These are phyloP conservation scores for Lutraria lutraria DNA, from an alignment of 2,888 invertebrate species.

Conservation along the genomic window DNA sequence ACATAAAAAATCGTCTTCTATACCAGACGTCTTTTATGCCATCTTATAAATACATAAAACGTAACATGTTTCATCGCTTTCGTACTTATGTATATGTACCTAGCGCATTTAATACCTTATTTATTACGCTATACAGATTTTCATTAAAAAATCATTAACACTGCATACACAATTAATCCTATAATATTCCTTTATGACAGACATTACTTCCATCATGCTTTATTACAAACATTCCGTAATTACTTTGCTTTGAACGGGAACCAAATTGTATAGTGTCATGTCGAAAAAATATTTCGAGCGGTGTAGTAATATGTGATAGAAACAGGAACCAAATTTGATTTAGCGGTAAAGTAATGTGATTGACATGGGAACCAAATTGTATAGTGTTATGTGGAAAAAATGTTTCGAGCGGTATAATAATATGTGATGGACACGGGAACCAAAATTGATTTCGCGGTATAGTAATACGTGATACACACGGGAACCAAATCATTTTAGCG, in stretches of 20 bases:
- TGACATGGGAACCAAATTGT: too few relatives aligned
- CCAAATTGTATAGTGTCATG: too few relatives aligned
- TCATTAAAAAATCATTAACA: background rate
- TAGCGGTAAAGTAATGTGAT: too few relatives aligned
- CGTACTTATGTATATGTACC: background rate
- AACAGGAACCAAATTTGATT: too few relatives aligned
- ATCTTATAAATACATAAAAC: too few relatives aligned
- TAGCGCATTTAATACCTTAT: background rate
- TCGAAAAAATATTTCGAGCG: background rate
- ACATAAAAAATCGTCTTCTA: background rate
- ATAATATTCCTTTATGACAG: background rate
- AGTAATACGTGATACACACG: too few relatives aligned
- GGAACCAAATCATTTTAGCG: background rate
- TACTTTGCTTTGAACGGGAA: background rate
- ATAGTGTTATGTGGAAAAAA: too few relatives aligned
- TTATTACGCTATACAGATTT: background rate
- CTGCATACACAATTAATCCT: slow-evolving; percentile 1
- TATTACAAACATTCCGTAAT: background rate
- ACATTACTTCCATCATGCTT: background rate
- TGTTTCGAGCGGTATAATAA: background rate
- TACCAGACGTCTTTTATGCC: too few relatives aligned
- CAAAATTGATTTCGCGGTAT: too few relatives aligned
- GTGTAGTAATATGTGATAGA: too few relatives aligned
- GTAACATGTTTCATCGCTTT: background rate
- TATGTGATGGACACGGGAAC: too few relatives aligned